Evolutionary conservation across 2,797 vertebrate species (phyloP).

Genomic region (Chaunax sp.): DNA sequence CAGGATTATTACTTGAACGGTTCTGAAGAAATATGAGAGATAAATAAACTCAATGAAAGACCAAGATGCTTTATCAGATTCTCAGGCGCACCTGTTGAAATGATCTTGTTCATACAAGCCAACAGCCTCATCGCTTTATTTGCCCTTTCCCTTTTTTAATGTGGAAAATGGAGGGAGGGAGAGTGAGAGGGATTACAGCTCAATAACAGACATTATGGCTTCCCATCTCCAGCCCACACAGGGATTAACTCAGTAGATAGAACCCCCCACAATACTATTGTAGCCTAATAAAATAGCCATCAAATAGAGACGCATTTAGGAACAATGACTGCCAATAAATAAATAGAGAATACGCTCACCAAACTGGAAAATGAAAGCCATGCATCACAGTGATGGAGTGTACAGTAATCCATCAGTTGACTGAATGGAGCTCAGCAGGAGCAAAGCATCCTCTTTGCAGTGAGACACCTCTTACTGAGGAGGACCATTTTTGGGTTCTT

Average conservation of each 20-base stretch:
- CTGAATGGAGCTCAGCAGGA: slow-evolving; percentile 63
- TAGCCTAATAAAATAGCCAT: slow-evolving; percentile 71
- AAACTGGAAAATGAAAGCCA: slow-evolving; percentile 71
- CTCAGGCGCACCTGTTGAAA: slow-evolving; percentile 43
- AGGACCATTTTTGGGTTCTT: slow-evolving; percentile 9
- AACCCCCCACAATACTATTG: slow-evolving; percentile 53
- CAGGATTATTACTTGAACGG: slow-evolving; percentile 33
- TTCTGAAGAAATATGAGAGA: slow-evolving; percentile 41
- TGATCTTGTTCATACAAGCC: slow-evolving; percentile 23
- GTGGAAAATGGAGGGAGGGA: slow-evolving; percentile 44
- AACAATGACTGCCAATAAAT: slow-evolving; percentile 72
- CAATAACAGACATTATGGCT: slow-evolving; percentile 60
- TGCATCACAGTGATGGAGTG: slow-evolving; percentile 71
- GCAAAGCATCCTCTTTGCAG: slow-evolving; percentile 48
- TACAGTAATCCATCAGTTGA: slow-evolving; percentile 74
- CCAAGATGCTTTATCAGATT: slow-evolving; percentile 6
- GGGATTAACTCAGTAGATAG: slow-evolving; percentile 59
- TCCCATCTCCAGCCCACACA: slow-evolving; percentile 50
- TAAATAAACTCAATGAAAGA: slow-evolving; percentile 31
- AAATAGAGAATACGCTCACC: slow-evolving; percentile 64
- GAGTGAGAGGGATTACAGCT: slow-evolving; percentile 63
- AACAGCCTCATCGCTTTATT: slow-evolving; percentile 47
- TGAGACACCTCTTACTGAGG: slow-evolving; percentile 20
- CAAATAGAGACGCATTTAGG: slow-evolving; percentile 70
- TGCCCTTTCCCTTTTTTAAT: slow-evolving; percentile 41